phyloP scores from a whole-genome alignment of 2,797 vertebrate genomes.

The Erpetoichthys calabaricus region DNA sequence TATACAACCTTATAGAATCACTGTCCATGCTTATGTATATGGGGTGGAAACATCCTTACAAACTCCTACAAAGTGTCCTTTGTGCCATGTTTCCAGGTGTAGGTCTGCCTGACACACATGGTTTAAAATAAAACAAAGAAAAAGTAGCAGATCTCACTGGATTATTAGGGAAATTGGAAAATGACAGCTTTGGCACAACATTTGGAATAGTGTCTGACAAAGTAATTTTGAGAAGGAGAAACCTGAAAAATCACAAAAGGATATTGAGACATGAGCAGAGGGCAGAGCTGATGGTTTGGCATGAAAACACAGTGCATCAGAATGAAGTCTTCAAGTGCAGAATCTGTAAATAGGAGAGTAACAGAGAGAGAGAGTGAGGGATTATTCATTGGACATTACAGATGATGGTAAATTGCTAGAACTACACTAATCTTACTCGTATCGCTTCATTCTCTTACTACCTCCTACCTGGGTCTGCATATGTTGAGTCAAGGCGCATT shows the following conservation, averaged over 20 bases:
- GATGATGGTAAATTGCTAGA: not conserved
- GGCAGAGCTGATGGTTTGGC: constrained; percentile 79
- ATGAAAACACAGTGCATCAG: constrained; percentile 96
- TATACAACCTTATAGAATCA: no score
- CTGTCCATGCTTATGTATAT: no score
- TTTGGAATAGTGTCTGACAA: not conserved
- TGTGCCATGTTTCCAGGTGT: no score
- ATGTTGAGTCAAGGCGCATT: constrained; percentile 77
- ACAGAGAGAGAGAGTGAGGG: not conserved
- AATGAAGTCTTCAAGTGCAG: constrained; percentile 80
- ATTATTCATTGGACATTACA: not conserved
- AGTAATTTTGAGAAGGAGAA: not conserved
- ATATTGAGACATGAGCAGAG: constrained; percentile 89
- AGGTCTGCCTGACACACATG: no score
- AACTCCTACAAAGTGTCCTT: no score
- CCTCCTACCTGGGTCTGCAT: constrained; percentile 64
- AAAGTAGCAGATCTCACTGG: no score
- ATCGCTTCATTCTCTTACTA: no score
- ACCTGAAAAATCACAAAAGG: constrained; percentile 47
- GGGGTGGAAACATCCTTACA: no score
- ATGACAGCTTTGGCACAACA: not conserved
- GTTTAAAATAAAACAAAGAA: no score
- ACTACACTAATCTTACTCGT: not conserved
- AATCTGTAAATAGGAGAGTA: constrained; percentile 49
- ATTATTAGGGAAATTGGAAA: not conserved